phyloP scores from a whole-genome alignment of 2,888 invertebrate genomes.

The Calliscelio sp. region DNA sequence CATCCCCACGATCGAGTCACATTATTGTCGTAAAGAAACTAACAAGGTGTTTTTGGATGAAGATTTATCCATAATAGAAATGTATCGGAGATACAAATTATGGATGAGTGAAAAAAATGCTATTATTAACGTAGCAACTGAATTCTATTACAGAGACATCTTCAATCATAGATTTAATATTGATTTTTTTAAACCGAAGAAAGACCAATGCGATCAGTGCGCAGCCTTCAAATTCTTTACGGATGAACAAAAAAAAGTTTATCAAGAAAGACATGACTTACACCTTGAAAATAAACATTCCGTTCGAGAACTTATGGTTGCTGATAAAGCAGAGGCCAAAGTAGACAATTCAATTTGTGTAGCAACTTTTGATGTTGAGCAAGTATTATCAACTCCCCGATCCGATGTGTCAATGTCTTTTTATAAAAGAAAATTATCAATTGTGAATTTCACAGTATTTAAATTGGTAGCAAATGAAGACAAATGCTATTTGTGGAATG shows the following conservation, averaged over 20 bases:
- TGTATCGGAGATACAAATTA: not conserved
- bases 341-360: not conserved
- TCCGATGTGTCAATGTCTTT: not conserved
- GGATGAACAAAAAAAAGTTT: not conserved
- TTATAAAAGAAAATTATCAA: slow-evolving; percentile 20
- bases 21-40: slow-evolving; percentile 8
- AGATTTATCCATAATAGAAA: not conserved
- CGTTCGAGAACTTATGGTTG: not conserved
- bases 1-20: not conserved
- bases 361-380: slow-evolving; percentile 8
- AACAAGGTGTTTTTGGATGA: not conserved
- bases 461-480: not conserved
- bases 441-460: slow-evolving; percentile 16
- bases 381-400: not conserved
- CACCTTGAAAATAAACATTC: not conserved
- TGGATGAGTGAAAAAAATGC: not conserved
- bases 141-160: not conserved
- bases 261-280: not conserved
- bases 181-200: slow-evolving; percentile 1
- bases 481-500: slow-evolving; percentile 20
- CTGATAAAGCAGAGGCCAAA: slow-evolving; percentile 10
- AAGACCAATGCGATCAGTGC: slow-evolving; percentile 1
- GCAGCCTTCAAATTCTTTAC: not conserved
- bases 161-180: slow-evolving; percentile 2
- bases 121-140: not conserved